Conservation (phyloP, 2,888 invertebrate genomes). For the Spilosoma lubricipeda region DNA sequence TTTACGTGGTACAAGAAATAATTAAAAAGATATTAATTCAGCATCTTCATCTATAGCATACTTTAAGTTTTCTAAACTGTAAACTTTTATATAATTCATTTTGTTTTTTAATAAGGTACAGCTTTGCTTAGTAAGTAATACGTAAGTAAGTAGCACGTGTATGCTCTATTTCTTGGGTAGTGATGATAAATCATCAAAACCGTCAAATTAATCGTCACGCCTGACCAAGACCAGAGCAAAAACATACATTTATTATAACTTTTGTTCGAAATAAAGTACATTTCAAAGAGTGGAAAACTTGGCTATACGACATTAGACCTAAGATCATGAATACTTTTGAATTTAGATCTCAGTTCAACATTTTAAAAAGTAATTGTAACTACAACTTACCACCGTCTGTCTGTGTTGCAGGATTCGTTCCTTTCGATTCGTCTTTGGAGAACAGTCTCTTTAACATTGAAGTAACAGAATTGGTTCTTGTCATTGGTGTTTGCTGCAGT, state of each 20-base stretch:
- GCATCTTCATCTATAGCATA: not conserved
- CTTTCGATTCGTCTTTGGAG: slow-evolving; percentile 89
- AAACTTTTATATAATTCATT: not conserved
- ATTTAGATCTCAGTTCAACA: not conserved
- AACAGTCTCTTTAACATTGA: slow-evolving; percentile 92
- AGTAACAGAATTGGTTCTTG: slow-evolving; percentile 91
- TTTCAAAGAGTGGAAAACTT: not conserved
- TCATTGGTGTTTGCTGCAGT: slow-evolving; percentile 89
- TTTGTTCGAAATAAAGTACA: not conserved
- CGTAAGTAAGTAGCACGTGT: not conserved
- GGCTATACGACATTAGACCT: not conserved
- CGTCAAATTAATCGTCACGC: not conserved
- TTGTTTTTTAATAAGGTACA: not conserved
- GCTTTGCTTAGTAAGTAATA: not conserved
- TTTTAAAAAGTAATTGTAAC: not conserved
- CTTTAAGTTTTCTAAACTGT: not conserved
- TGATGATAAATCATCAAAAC: not conserved
- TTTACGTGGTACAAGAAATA: not conserved
- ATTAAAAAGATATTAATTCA: not conserved
- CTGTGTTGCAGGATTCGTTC: slow-evolving; percentile 63
- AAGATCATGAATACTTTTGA: not conserved
- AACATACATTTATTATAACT: not conserved
- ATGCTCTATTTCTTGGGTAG: not conserved
- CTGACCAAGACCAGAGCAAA: not conserved
- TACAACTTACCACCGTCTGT: slow-evolving; percentile 79